These are phyloP conservation scores for Eristalis intricaria DNA, from an alignment of 2,888 invertebrate genomes.

Conservation along the genomic window DNA sequence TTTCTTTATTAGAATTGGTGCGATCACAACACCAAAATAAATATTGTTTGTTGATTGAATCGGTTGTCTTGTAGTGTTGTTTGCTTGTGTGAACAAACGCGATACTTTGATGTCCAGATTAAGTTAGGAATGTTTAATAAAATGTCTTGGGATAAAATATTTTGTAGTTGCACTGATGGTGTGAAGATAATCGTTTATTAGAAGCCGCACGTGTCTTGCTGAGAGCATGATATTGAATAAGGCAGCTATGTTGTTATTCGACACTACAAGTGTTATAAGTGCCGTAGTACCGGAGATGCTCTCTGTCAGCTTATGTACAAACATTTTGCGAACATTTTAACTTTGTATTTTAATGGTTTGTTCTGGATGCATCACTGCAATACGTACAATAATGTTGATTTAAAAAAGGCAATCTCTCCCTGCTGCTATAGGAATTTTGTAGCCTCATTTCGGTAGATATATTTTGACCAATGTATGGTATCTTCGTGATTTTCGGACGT, in stretches of 20 bases:
- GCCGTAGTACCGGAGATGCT: not conserved
- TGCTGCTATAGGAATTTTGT: too few species aligned
- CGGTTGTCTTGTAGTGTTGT: constrained; percentile 63
- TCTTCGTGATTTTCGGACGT: too few species aligned
- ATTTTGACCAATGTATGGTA: too few species aligned
- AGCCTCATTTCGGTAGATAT: too few species aligned
- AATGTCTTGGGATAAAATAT: constrained; percentile 28
- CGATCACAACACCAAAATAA: constrained; percentile 70
- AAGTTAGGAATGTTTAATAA: constrained; percentile 71
- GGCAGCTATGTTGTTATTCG: not conserved
- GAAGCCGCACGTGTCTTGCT: constrained; percentile 35
- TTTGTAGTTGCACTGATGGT: constrained; percentile 35
- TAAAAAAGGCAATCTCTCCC: too few species aligned
- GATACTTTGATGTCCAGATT: constrained; percentile 69
- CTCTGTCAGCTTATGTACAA: too few species aligned
- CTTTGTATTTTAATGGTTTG: too few species aligned
- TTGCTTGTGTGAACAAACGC: constrained; percentile 50
- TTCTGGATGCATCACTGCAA: too few species aligned
- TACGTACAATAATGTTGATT: too few species aligned
- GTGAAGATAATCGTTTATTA: constrained; percentile 42
- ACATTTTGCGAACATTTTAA: too few species aligned
- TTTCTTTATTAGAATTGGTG: constrained; percentile 71
- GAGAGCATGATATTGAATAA: not conserved
- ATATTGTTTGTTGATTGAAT: constrained; percentile 71
- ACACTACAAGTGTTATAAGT: not conserved